Conservation (phyloP, 2,888 invertebrate species). For the Cheilosia variabilis region DNA sequence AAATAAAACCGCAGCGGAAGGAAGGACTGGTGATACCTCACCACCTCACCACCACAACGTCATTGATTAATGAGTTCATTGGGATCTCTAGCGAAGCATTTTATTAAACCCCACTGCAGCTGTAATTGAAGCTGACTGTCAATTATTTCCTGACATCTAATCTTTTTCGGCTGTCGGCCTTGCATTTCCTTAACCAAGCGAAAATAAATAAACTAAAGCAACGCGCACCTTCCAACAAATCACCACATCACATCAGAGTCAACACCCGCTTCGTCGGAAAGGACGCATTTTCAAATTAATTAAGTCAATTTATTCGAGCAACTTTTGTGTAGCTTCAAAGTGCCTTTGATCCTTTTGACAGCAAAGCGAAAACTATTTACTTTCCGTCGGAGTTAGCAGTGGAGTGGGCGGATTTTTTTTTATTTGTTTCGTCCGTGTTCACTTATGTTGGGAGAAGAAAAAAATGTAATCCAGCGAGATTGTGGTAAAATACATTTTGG, state of each 20-base stretch:
- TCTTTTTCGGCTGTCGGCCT: constrained; percentile 32
- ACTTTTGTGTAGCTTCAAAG: constrained; percentile 40
- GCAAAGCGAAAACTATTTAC: constrained; percentile 57
- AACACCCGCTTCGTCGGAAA: constrained; percentile 17
- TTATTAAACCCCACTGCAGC: constrained; percentile 59
- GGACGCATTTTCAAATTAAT: constrained; percentile 64
- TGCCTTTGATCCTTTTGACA: constrained; percentile 63
- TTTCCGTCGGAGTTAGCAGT: constrained; percentile 41
- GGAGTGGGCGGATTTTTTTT: background rate
- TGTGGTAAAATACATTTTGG: constrained; percentile 26
- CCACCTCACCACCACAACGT: constrained; percentile 18
- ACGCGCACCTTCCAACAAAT: constrained; percentile 7
- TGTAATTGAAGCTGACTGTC: constrained; percentile 63
- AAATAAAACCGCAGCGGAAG: constrained; percentile 64
- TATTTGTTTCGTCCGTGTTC: background rate
- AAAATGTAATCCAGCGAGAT: background rate
- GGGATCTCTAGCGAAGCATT: constrained; percentile 64
- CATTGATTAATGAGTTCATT: constrained; percentile 72
- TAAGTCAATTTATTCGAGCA: constrained; percentile 63
- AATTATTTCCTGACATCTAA: constrained; percentile 69
- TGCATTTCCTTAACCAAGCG: background rate
- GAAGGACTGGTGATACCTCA: constrained; percentile 22
- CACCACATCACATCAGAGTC: background rate
- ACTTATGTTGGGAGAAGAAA: background rate
- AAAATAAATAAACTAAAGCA: constrained; percentile 12